phyloP scores from a whole-genome alignment of 2,797 vertebrate genomes.

The Myioborus miniatus region DNA sequence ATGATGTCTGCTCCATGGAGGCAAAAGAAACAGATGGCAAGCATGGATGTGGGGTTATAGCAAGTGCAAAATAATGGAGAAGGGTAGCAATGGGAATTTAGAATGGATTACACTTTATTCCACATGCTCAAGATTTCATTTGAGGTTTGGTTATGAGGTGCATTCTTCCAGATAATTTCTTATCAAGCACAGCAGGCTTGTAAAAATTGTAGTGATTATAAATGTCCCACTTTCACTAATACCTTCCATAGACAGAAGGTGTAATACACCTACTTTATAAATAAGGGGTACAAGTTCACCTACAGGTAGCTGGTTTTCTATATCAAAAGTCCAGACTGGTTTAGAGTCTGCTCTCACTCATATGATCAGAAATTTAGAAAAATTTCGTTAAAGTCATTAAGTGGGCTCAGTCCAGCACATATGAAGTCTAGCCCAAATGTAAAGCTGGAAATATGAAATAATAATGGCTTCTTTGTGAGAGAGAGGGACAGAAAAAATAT shows the following conservation, averaged over 20 bases:
- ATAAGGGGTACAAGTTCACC: background rate
- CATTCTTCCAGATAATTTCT: background rate
- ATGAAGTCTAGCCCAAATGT: background rate
- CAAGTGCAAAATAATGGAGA: background rate
- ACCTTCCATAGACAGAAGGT: background rate
- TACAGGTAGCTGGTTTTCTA: background rate
- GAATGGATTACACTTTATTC: background rate
- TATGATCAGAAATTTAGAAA: rapidly evolving
- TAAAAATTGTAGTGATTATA: background rate
- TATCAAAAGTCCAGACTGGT: background rate
- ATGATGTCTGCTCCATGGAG: background rate
- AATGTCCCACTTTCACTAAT: background rate
- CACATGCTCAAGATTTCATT: background rate
- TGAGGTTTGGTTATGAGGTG: background rate
- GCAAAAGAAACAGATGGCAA: background rate
- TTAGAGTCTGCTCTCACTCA: background rate
- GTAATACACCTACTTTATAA: background rate
- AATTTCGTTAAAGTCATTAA: background rate
- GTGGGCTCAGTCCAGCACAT: background rate
- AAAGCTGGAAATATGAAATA: background rate
- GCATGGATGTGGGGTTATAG: background rate
- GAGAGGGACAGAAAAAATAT: background rate
- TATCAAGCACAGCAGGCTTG: background rate
- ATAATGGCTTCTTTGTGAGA: background rate
- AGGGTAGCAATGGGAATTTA: background rate